Evolutionary conservation across 2,797 vertebrate genomes (phyloP).

Genomic region (Rhabdophis nuchalis): DNA sequence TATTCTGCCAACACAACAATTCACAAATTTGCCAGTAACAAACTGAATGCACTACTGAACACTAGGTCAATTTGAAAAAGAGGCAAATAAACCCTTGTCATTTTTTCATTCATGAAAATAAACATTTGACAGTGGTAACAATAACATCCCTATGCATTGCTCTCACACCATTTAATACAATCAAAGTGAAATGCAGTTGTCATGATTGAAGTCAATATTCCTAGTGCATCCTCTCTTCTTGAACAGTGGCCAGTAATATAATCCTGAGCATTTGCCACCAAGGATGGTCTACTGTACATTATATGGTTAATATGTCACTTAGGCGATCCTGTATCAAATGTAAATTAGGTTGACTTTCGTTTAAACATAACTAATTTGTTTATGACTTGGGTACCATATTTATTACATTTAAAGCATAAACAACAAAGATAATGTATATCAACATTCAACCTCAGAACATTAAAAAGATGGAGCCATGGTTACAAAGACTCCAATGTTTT

Average conservation of each 20-base stretch:
- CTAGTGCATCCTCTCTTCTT: neutral
- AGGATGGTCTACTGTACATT: neutral
- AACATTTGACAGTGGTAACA: conserved; percentile 15
- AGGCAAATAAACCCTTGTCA: conserved; percentile 22
- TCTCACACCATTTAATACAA: conserved; percentile 20
- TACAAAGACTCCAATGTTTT: neutral
- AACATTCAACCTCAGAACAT: neutral
- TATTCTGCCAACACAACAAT: neutral
- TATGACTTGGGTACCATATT: neutral
- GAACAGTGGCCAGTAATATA: neutral
- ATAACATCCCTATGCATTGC: neutral
- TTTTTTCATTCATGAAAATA: neutral
- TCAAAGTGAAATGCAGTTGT: conserved; percentile 8
- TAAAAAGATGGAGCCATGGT: neutral
- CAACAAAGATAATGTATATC: neutral
- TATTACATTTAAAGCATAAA: neutral
- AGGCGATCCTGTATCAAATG: neutral
- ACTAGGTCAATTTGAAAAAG: conserved; percentile 18
- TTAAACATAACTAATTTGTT: neutral
- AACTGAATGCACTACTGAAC: conserved; percentile 2
- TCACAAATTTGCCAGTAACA: conserved; percentile 10
- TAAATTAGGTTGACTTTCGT: neutral
- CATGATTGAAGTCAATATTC: neutral
- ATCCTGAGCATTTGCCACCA: neutral
- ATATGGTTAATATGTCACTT: neutral